phyloP scores from a whole-genome alignment of 2,113 vertebrate genomes.

The Zeus faber region DNA sequence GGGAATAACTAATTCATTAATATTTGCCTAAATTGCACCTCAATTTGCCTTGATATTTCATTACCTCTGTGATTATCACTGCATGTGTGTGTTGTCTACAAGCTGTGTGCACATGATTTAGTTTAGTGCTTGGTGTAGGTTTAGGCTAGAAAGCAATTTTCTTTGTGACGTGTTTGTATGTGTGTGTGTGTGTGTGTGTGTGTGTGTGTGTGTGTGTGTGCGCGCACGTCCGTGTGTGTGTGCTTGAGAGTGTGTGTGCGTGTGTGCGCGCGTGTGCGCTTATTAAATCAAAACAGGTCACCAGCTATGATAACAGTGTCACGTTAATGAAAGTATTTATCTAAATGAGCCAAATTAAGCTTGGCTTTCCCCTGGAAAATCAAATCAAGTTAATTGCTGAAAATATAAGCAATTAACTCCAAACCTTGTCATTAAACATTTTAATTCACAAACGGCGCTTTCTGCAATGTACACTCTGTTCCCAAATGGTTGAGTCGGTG shows the following conservation, averaged over 20 bases:
- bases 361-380: constrained; percentile 31
- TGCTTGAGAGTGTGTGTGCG: neutral
- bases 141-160: neutral
- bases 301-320: neutral
- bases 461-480: neutral
- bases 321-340: constrained; percentile 44
- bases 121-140: neutral
- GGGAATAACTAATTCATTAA: neutral
- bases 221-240: neutral
- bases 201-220: constrained; percentile 1
- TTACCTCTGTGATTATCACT: constrained; percentile 1
- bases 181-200: constrained; percentile 2
- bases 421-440: constrained; percentile 2
- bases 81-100: too few species aligned
- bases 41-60: constrained; percentile 28
- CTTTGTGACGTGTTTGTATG: neutral
- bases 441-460: neutral
- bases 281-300: constrained; percentile 9
- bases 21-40: neutral
- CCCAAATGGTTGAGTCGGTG: neutral
- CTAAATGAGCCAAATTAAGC: constrained; percentile 39
- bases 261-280: constrained; percentile 2
- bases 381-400: constrained; percentile 25
- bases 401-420: constrained; percentile 40
- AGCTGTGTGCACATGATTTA: neutral